A percentile compares a stretch with the other conserved stretches of the same genome.
Evolutionary conservation across 2,113 vertebrate species (phyloP).

Genomic region (Capreolus pygargus): DNA sequence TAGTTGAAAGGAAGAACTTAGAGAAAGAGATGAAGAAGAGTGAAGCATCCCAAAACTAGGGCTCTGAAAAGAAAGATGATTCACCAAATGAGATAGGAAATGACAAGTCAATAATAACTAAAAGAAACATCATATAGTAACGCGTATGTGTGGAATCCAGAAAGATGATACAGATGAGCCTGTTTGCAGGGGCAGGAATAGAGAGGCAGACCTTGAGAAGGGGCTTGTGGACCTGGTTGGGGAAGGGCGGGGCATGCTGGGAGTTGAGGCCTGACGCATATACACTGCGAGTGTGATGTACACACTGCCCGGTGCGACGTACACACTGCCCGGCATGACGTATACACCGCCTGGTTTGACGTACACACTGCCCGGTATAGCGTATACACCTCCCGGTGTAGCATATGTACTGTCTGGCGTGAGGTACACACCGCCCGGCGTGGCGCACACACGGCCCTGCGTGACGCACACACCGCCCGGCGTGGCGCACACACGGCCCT

Average conservation of each 20-base stretch:
- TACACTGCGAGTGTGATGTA: too few relatives aligned
- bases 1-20: neutral
- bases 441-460: too few relatives aligned
- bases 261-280: rapidly evolving
- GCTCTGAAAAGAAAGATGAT: neutral
- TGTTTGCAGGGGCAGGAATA: neutral
- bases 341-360: rapidly evolving
- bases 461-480: too few relatives aligned
- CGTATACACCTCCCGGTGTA: too few relatives aligned
- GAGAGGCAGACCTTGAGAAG: neutral
- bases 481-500: too few relatives aligned
- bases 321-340: rapidly evolving
- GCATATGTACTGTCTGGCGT: too few relatives aligned
- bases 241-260: neutral
- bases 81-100: neutral
- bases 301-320: rapidly evolving
- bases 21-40: neutral
- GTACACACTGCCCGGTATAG: too few relatives aligned
- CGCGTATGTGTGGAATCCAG: rapidly evolving
- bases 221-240: rapidly evolving
- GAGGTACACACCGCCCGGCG: too few relatives aligned
- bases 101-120: too few relatives aligned
- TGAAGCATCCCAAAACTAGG: neutral
- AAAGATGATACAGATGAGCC: neutral
- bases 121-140: neutral